Conservation (phyloP, 2,888 invertebrate genomes). For the Scaptomyza flava region DNA sequence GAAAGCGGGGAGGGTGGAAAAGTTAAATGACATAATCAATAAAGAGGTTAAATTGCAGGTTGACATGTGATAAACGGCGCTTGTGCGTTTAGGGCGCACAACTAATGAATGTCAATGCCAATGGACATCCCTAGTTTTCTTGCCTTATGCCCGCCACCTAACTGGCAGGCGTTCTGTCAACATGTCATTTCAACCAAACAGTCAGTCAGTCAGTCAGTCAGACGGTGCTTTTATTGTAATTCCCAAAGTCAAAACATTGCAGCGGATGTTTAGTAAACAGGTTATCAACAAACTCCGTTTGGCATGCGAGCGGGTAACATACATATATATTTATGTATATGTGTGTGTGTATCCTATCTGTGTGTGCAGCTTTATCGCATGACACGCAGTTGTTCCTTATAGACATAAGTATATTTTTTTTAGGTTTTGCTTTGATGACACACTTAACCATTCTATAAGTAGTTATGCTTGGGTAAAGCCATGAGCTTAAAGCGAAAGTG, state of each 20-base stretch:
- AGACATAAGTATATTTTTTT: slow-evolving; percentile 15
- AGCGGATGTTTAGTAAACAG: slow-evolving; percentile 58
- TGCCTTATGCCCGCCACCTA: background rate
- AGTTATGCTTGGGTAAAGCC: slow-evolving; percentile 14
- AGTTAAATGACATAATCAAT: slow-evolving; percentile 59
- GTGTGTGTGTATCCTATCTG: slow-evolving; percentile 50
- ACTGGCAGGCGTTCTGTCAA: slow-evolving; percentile 27
- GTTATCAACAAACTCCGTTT: slow-evolving; percentile 29
- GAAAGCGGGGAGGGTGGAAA: background rate
- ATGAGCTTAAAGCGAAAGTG: background rate
- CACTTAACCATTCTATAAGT: slow-evolving; percentile 59
- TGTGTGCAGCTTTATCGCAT: slow-evolving; percentile 62
- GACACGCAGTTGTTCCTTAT: slow-evolving; percentile 67
- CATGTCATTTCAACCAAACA: slow-evolving; percentile 13
- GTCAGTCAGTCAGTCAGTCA: slow-evolving; percentile 11
- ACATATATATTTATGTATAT: slow-evolving; percentile 11
- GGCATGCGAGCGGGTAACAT: slow-evolving; percentile 42
- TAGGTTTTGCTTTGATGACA: slow-evolving; percentile 31
- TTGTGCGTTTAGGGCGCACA: slow-evolving; percentile 44
- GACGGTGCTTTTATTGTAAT: slow-evolving; percentile 70
- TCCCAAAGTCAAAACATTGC: slow-evolving; percentile 72
- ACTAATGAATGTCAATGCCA: slow-evolving; percentile 64
- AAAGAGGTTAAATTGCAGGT: slow-evolving; percentile 60
- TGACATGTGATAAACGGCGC: slow-evolving; percentile 64
- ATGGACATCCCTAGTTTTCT: slow-evolving; percentile 26